Percentiles rank a stretch among this genome's conserved stretches.
Conservation (phyloP, 1,140 invertebrate species). For the Eupeodes corollae region DNA sequence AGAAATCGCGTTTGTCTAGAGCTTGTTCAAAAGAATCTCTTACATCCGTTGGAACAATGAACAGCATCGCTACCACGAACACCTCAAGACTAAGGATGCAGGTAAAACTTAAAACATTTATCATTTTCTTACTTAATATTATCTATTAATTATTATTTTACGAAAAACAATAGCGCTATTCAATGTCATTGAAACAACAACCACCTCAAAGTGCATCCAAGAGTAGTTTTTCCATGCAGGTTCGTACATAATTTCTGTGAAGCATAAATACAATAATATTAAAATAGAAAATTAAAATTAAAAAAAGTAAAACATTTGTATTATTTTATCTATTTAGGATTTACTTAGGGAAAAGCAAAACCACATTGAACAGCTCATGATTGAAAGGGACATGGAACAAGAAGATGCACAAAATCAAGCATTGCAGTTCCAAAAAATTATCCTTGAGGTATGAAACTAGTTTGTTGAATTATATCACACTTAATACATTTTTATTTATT, state of each 20-base stretch:
- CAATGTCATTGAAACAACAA: slow-evolving; percentile 26
- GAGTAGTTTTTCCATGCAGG: slow-evolving; percentile 37
- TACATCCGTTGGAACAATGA: slow-evolving; percentile 59
- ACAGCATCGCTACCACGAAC: slow-evolving; percentile 53
- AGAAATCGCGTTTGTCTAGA: slow-evolving; percentile 54
- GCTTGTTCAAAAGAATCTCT: slow-evolving; percentile 78
- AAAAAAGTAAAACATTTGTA: not conserved
- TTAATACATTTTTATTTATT: too few relatives aligned
- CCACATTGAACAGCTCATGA: slow-evolving; percentile 80
- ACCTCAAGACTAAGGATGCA: slow-evolving; percentile 37
- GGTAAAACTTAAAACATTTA: slow-evolving; percentile 25
- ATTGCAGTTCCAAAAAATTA: slow-evolving; percentile 37
- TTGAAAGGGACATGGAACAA: slow-evolving; percentile 80
- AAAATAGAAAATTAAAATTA: not conserved
- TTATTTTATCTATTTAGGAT: slow-evolving; percentile 48
- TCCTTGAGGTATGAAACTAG: slow-evolving; percentile 33
- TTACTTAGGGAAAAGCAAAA: slow-evolving; percentile 83
- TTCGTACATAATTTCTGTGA: slow-evolving; percentile 3
- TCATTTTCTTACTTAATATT: too few relatives aligned
- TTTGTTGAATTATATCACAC: too few relatives aligned
- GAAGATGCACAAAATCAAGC: slow-evolving; percentile 56
- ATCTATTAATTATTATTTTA: too few relatives aligned
- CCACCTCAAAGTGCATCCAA: slow-evolving; percentile 28
- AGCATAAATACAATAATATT: not conserved
- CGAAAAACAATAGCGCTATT: slow-evolving; percentile 26